Base-by-base conservation (phyloP, 2,888 invertebrate genomes). In the Salpingus planirostris region DNA sequence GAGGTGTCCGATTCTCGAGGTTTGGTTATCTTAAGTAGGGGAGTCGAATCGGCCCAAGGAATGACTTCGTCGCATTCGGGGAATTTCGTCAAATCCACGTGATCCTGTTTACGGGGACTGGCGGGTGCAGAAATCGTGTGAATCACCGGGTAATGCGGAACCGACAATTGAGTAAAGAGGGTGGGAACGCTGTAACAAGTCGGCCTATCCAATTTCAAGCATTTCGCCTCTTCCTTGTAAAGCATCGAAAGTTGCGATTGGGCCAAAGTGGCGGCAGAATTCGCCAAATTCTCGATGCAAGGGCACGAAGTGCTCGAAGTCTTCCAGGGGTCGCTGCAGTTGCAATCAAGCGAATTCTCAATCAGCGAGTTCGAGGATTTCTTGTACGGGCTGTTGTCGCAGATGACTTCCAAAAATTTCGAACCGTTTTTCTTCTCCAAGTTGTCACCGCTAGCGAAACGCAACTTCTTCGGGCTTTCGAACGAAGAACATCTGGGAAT, bases 401-500 rank as follows among this genome's bases (percentile, higher is more conserved):
- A 67, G 15, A 76, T 73, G 6, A 74, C 71, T 64, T 79, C 66
- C 4, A 70, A 49, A 2, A 58, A 45, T 28, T 54, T 69, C 3
- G 67, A 63, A 45, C 68, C 68, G 50, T 70, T 70, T 44, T 69
- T 70, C 30, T 68, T 61, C 26, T 50, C 47, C 13, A 49, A 38
- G 15, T 47, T 50, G 14, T 50, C 49, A 4, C 43, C 49, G 23
- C 44, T 46, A 11, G 48, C 48, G 21, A 48, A 88, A 38, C 88
- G 70, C 36, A 88, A 64, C 49, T 82, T 78, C 60, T 88, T 88
- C 28, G 87, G 86, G 40, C 87, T 87, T 62, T 88, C 87, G 52
- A 84, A 72, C 59, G 86, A 87, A 46, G 82, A 80, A 45, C 85
- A 86, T 35, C 86, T 71, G 49, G 65, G 74, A 55, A 66, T 65